Evolutionary conservation across 2,888 invertebrate species (phyloP).

Genomic region (Labia minor): DNA sequence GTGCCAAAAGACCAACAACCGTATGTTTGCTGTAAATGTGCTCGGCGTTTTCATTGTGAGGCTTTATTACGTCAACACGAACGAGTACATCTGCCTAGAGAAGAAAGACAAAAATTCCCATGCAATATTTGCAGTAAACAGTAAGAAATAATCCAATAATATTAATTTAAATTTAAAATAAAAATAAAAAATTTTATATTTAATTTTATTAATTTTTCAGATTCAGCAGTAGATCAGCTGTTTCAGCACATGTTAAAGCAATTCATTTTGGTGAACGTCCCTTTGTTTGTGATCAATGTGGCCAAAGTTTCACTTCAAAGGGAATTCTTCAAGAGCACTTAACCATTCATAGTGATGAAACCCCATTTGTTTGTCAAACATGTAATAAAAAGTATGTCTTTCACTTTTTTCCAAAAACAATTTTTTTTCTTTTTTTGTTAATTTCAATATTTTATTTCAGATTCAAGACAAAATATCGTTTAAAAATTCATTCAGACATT

Average conservation of each 20-base stretch:
- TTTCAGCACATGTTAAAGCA: slow-evolving; percentile 43
- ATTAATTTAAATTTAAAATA: background rate
- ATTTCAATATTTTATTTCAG: slow-evolving; percentile 30
- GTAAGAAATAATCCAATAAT: slow-evolving; percentile 35
- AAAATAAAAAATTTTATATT: background rate
- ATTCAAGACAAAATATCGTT: slow-evolving; percentile 45
- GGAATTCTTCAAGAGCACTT: slow-evolving; percentile 47
- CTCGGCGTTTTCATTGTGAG: slow-evolving; percentile 41
- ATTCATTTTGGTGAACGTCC: slow-evolving; percentile 47
- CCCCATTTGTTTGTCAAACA: slow-evolving; percentile 42
- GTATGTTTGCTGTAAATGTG: slow-evolving; percentile 40
- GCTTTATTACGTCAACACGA: slow-evolving; percentile 43
- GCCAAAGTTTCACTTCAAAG: slow-evolving; percentile 46
- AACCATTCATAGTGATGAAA: slow-evolving; percentile 47
- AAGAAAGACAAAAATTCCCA: slow-evolving; percentile 42
- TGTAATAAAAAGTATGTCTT: slow-evolving; percentile 40
- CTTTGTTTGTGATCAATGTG: slow-evolving; percentile 47
- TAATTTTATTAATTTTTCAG: slow-evolving; percentile 31
- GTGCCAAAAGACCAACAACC: slow-evolving; percentile 43
- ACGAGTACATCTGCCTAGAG: slow-evolving; percentile 43
- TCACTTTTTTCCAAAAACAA: background rate
- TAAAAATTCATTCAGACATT: slow-evolving; percentile 46
- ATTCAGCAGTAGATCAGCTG: slow-evolving; percentile 44
- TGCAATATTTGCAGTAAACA: slow-evolving; percentile 43
- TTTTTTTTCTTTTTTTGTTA: background rate